Evolutionary conservation across 2,888 invertebrate species (phyloP).

Genomic region (Pollenia griseotomentosa): DNA sequence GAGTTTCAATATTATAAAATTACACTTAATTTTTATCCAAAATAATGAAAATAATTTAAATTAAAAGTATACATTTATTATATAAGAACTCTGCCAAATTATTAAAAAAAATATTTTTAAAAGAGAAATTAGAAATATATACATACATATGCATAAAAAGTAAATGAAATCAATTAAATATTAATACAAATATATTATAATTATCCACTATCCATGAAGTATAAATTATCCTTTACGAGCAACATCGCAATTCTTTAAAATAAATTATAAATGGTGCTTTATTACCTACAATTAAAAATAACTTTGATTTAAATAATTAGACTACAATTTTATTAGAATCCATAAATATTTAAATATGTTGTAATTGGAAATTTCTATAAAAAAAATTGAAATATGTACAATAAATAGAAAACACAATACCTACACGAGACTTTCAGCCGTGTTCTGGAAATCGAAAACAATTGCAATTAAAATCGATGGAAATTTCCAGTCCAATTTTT

Average conservation of each 20-base stretch:
- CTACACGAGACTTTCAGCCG: too few species aligned
- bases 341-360: conserved; percentile 25
- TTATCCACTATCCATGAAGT: neutral
- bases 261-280: conserved; percentile 60
- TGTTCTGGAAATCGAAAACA: too few species aligned
- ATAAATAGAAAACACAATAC: neutral
- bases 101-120: conserved; percentile 31
- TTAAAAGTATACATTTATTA: conserved; percentile 21
- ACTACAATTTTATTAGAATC: conserved; percentile 1
- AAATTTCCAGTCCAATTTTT: too few species aligned
- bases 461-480: too few species aligned
- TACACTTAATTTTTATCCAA: neutral
- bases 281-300: conserved; percentile 30
- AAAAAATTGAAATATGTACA: neutral
- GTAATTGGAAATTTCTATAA: conserved; percentile 17
- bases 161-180: conserved; percentile 63
- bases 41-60: conserved; percentile 33
- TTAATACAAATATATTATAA: conserved; percentile 59
- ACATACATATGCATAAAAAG: conserved; percentile 73
- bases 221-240: conserved; percentile 18
- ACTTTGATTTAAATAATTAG: conserved; percentile 24
- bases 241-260: conserved; percentile 23
- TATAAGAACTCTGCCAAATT: conserved; percentile 58
- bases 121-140: conserved; percentile 67
- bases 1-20: conserved; percentile 53